These are phyloP conservation scores for Trachymyrmex cornetzi DNA, from an alignment of 1,140 invertebrate species.

Conservation along the genomic window DNA sequence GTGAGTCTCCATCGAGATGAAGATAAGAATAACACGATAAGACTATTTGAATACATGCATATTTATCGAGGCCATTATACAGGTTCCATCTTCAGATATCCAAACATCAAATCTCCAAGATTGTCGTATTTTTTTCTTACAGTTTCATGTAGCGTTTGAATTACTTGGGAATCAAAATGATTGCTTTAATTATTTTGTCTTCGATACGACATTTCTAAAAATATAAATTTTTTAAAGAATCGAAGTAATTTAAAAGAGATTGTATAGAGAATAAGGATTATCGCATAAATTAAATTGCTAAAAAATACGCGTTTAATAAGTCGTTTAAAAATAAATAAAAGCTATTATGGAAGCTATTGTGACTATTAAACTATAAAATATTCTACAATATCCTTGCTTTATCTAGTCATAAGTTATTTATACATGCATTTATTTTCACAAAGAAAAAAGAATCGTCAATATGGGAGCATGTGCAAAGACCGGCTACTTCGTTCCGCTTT, in stretches of 20 bases:
- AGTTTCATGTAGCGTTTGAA: neutral
- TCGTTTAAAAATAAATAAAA: neutral
- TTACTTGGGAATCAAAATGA: neutral
- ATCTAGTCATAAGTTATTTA: constrained; percentile 15
- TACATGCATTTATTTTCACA: constrained; percentile 43
- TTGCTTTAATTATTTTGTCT: neutral
- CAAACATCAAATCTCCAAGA: constrained; percentile 9
- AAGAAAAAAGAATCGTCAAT: constrained; percentile 2
- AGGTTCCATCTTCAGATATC: constrained; percentile 13
- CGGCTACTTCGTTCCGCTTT: constrained; percentile 39
- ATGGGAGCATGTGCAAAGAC: neutral
- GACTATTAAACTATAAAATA: neutral
- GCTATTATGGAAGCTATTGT: neutral
- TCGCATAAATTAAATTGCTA: neutral
- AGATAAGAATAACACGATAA: constrained; percentile 63
- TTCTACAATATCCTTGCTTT: neutral
- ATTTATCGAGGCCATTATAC: constrained; percentile 11
- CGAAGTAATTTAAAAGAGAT: neutral
- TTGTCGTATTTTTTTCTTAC: constrained; percentile 25
- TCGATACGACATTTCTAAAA: neutral
- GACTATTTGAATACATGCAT: constrained; percentile 47
- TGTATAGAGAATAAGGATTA: neutral
- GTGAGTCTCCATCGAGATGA: constrained; percentile 43
- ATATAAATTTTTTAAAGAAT: neutral
- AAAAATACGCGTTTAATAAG: neutral